phyloP scores from a whole-genome alignment of 2,113 vertebrate species.

The Pycnonotus jocosus region DNA sequence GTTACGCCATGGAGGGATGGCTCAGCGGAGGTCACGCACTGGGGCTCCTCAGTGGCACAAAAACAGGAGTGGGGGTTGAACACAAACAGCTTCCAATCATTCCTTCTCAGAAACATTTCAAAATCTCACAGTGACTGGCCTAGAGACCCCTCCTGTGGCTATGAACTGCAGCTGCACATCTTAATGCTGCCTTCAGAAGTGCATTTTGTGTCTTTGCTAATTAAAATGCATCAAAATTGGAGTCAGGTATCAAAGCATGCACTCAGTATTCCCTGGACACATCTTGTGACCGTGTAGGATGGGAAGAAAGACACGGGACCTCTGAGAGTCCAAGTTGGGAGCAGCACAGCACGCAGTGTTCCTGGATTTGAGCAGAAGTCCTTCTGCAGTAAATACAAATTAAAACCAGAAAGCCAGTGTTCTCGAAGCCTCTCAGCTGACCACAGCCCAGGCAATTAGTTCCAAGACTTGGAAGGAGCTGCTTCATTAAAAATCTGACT shows the following conservation, averaged over 20 bases:
- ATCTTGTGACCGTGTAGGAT: background rate
- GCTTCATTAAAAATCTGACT: conserved; percentile 31
- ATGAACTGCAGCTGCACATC: background rate
- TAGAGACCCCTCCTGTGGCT: conserved; percentile 52
- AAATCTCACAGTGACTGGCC: background rate
- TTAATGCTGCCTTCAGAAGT: background rate
- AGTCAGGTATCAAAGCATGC: background rate
- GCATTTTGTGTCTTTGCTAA: background rate
- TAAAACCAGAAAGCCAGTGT: conserved; percentile 9
- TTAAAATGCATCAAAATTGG: background rate
- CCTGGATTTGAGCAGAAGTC: background rate
- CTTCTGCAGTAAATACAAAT: background rate
- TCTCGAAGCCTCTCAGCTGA: background rate
- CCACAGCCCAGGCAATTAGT: background rate
- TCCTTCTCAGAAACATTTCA: background rate
- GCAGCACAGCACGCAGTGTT: background rate
- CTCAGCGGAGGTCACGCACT: background rate
- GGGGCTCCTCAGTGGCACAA: background rate
- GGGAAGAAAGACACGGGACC: background rate
- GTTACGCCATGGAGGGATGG: accelerated
- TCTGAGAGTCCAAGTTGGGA: background rate
- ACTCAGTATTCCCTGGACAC: background rate
- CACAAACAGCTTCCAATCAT: background rate
- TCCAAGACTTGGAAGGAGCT: background rate
- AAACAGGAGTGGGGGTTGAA: background rate